These are phyloP conservation scores for Polypterus bichir DNA, from an alignment of 2,113 vertebrate species.

Conservation along the genomic window DNA sequence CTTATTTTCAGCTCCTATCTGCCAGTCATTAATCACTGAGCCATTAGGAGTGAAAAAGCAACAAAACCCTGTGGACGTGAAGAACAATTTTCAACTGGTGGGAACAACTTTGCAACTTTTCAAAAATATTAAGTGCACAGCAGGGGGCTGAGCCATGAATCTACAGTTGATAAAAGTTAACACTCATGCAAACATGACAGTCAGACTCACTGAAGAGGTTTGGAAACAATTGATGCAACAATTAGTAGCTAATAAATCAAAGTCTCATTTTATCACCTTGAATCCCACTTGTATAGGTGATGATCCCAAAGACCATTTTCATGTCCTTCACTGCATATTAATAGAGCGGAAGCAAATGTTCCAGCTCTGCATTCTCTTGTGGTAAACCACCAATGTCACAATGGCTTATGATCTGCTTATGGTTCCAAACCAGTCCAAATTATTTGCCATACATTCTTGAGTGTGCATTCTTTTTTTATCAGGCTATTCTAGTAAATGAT, in stretches of 20 bases:
- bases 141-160: slow-evolving; percentile 32
- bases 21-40: slow-evolving; percentile 50
- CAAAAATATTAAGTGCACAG: slow-evolving; percentile 44
- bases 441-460: too few species aligned
- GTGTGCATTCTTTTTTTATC: too few species aligned
- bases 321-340: slow-evolving; percentile 1
- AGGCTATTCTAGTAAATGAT: too few species aligned
- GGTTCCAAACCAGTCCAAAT: too few species aligned
- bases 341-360: too few species aligned
- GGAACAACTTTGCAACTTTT: slow-evolving; percentile 50
- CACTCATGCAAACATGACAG: slow-evolving; percentile 52
- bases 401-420: too few species aligned
- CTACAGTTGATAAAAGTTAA: slow-evolving; percentile 56
- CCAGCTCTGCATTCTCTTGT: background rate
- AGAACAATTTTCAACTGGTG: slow-evolving; percentile 46
- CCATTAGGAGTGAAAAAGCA: slow-evolving; percentile 45
- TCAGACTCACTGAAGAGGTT: slow-evolving; percentile 41
- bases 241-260: slow-evolving; percentile 62
- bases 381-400: background rate
- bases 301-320: background rate
- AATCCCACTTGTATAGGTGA: slow-evolving; percentile 24
- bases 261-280: slow-evolving; percentile 46
- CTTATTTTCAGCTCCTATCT: slow-evolving; percentile 46
- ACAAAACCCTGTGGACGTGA: slow-evolving; percentile 34
- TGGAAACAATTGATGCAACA: slow-evolving; percentile 52